phyloP scores from a whole-genome alignment of 2,888 invertebrate species.

The Acleris cristana region DNA sequence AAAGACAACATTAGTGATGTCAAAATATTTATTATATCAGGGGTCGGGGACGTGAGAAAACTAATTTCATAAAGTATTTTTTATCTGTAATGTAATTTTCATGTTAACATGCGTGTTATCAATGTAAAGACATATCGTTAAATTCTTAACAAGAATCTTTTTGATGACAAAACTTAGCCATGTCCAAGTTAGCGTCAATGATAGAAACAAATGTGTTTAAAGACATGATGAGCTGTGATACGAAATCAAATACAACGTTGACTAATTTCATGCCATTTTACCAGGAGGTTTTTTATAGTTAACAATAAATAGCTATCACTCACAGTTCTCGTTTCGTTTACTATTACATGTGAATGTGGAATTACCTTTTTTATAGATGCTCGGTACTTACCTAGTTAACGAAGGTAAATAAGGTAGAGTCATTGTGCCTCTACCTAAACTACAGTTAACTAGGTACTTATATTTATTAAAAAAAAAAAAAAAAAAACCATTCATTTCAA shows the following conservation, averaged over 20 bases:
- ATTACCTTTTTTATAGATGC: no score
- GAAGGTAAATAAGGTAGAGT: no score
- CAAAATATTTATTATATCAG: constrained; percentile 66
- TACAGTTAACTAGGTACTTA: no score
- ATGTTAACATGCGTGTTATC: constrained; percentile 14
- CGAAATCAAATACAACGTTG: not conserved
- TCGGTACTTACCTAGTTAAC: no score
- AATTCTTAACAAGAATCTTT: not conserved
- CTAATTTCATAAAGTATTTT: constrained; percentile 12
- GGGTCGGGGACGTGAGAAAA: constrained; percentile 45
- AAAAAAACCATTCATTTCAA: not conserved
- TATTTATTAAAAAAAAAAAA: no score
- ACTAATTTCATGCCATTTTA: no score
- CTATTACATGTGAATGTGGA: no score
- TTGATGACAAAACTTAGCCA: constrained; percentile 3
- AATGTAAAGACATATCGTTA: constrained; percentile 6
- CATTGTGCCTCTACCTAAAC: no score
- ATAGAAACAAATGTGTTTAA: not conserved
- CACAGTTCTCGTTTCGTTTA: no score
- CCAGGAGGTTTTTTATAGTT: no score
- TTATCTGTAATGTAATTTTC: constrained; percentile 22
- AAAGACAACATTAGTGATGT: constrained; percentile 52
- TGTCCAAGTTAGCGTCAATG: not conserved
- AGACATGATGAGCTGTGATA: not conserved
- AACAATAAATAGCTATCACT: no score